Percentiles rank a stretch among this genome's conserved stretches.
These are phyloP conservation scores for Danio choprae DNA, from an alignment of 2,797 vertebrate genomes.

Conservation along the genomic window DNA sequence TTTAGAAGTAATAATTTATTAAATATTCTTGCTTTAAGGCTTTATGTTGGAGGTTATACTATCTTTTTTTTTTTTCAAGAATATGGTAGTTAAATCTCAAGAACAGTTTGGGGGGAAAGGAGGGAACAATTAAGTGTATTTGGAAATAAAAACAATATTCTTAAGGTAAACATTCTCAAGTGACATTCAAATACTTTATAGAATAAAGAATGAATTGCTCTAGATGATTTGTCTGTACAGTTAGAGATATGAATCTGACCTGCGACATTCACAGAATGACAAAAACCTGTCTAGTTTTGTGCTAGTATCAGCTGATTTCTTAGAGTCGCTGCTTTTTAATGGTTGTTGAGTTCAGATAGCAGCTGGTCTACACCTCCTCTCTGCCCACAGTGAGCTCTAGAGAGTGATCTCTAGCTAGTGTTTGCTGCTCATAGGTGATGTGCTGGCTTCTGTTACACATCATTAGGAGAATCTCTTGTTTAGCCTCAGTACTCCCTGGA, in stretches of 20 bases:
- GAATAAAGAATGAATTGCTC: neutral
- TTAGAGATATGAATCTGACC: neutral
- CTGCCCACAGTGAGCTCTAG: constrained; percentile 7
- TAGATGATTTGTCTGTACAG: neutral
- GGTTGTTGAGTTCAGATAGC: neutral
- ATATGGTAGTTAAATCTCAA: too few relatives aligned
- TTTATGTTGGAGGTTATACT: too few relatives aligned
- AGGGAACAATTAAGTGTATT: too few relatives aligned
- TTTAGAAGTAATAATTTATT: too few relatives aligned
- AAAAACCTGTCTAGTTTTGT: neutral
- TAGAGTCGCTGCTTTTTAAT: neutral
- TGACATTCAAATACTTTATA: neutral
- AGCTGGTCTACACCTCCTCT: neutral
- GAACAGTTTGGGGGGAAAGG: too few relatives aligned
- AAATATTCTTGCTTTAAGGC: too few relatives aligned
- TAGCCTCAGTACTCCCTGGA: neutral
- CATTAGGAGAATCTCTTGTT: constrained; percentile 9
- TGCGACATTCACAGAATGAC: neutral
- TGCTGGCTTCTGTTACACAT: constrained; percentile 19
- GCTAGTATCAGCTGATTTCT: neutral
- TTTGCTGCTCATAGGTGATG: neutral
- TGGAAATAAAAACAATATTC: too few relatives aligned
- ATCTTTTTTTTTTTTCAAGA: too few relatives aligned
- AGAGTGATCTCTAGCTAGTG: constrained; percentile 1
- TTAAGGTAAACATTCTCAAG: too few relatives aligned